Conservation (phyloP, 1,140 invertebrate genomes). For the Drosophila kikkawai region DNA sequence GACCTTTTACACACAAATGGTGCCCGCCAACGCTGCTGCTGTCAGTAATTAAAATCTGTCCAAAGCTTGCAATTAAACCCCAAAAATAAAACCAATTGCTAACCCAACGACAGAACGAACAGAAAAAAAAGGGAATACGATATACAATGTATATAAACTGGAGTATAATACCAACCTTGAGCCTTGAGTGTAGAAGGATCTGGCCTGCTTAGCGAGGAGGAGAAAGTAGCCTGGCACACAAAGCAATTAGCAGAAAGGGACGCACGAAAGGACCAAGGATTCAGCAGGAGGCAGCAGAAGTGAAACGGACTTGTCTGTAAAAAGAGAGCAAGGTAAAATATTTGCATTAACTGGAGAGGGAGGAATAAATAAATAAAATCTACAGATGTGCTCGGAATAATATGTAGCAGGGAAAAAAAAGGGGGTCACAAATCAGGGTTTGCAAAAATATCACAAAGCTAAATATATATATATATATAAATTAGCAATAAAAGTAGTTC, state of each 20-base stretch:
- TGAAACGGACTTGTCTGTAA: conserved; percentile 42
- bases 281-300: conserved; percentile 28
- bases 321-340: conserved; percentile 73
- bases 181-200: conserved; percentile 38
- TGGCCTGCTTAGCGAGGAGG: conserved; percentile 54
- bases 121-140: conserved; percentile 11
- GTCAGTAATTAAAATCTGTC: conserved; percentile 62
- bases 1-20: conserved; percentile 33
- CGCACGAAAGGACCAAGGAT: conserved; percentile 63
- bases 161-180: conserved; percentile 48
- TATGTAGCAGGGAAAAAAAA: conserved; percentile 12
- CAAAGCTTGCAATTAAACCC: conserved; percentile 57
- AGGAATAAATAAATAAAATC: conserved; percentile 57
- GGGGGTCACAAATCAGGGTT: conserved; percentile 9
- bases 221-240: conserved; percentile 40
- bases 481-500: neutral
- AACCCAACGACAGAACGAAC: conserved; percentile 39
- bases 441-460: neutral
- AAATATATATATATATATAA: conserved; percentile 5
- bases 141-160: conserved; percentile 40
- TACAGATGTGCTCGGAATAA: conserved; percentile 44
- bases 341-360: conserved; percentile 64
- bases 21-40: conserved; percentile 11
- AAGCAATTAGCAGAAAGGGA: conserved; percentile 77
- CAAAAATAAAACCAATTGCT: conserved; percentile 49